Evolutionary conservation across 30 jellyfish, hydroid and myxozoan genomes (phyloP).

Genomic region (Chironex yamaguchii): DNA sequence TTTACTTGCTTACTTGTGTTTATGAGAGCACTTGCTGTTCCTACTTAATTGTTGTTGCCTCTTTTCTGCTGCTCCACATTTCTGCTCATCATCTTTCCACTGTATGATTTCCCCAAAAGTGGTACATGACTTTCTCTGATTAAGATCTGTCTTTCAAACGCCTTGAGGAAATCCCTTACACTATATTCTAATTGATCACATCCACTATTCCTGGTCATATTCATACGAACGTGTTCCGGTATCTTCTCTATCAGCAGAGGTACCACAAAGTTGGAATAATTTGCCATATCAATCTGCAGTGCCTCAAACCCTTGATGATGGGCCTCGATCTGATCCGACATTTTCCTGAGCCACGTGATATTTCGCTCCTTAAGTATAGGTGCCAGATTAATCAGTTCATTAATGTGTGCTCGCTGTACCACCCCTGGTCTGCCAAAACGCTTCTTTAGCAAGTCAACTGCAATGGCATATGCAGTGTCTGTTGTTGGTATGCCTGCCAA

Average conservation of each 20-base stretch:
- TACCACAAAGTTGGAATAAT: conserved; percentile 1
- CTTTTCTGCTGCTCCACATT: neutral
- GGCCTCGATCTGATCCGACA: conserved; percentile 25
- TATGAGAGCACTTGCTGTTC: too few species aligned
- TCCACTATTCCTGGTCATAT: neutral
- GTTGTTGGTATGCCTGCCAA: conserved; percentile 24
- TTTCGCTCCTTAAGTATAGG: neutral
- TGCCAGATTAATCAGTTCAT: neutral
- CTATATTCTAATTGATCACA: neutral
- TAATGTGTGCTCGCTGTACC: conserved; percentile 21
- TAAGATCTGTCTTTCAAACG: neutral
- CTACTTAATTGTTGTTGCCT: neutral
- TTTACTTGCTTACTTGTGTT: too few species aligned
- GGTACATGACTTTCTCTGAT: neutral
- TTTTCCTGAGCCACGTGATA: neutral
- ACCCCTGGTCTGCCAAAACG: conserved; percentile 3
- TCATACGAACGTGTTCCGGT: neutral
- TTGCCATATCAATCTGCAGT: neutral
- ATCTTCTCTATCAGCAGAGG: conserved; percentile 20
- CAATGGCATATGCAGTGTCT: conserved; percentile 12
- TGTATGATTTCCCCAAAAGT: neutral
- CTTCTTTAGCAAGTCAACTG: conserved; percentile 23
- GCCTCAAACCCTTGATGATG: conserved; percentile 7
- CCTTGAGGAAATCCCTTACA: neutral
- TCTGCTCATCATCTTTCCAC: neutral